These are phyloP conservation scores for Helicoverpa assulta DNA, from an alignment of 2,888 invertebrate genomes.

Conservation along the genomic window DNA sequence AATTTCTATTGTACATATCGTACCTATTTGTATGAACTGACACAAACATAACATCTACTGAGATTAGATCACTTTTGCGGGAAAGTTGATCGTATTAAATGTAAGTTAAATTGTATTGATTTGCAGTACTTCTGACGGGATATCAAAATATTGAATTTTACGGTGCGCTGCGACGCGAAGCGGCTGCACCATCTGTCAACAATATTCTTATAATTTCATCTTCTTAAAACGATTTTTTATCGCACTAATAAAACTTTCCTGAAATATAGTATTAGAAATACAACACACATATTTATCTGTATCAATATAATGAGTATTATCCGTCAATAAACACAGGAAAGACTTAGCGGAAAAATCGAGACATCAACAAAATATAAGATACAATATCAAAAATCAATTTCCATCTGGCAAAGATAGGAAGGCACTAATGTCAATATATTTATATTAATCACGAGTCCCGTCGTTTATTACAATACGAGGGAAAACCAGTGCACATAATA, in stretches of 20 bases:
- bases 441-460: conserved; percentile 26
- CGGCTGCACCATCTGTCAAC: too few species aligned
- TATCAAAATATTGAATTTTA: too few species aligned
- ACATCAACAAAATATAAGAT: conserved; percentile 36
- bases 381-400: conserved; percentile 46
- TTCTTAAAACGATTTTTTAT: not conserved
- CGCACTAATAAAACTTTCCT: not conserved
- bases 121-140: too few species aligned
- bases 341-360: conserved; percentile 39
- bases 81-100: too few species aligned
- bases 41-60: too few species aligned
- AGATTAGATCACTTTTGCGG: too few species aligned
- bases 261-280: not conserved
- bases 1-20: conserved; percentile 20
- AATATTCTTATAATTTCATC: not conserved
- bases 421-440: conserved; percentile 32
- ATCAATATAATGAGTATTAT: conserved; percentile 36
- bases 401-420: conserved; percentile 26
- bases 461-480: conserved; percentile 15
- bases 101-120: too few species aligned
- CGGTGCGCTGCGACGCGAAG: too few species aligned
- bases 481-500: conserved; percentile 11
- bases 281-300: too few species aligned
- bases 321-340: conserved; percentile 34
- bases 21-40: not conserved